Evolutionary conservation across 2,113 vertebrate genomes (phyloP), one percentile per base, ranked within the genome.

Genomic region (Hemiprocne comata): DNA sequence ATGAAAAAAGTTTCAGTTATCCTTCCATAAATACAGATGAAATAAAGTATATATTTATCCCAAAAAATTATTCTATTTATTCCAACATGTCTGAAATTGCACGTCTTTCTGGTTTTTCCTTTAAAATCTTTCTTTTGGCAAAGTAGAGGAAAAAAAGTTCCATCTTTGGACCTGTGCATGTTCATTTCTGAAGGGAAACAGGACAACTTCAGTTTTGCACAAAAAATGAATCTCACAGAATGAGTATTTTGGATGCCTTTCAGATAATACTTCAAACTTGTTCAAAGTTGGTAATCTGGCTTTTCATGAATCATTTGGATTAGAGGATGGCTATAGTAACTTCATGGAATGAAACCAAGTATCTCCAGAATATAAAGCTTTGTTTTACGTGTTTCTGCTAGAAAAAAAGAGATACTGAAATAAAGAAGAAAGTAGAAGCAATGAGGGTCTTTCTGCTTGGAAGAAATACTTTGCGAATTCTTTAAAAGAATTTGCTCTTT

Each of bases 1-100:
- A 73, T 76, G 79, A 58, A 93, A 96, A 93, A 86, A 60, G 42
- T 24, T 71, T 93, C 82, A 89, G 78, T 92, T 90, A 90, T 87
- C 20, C 19, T 73, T 75, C 66, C 38, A 94, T 94, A 94, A 96
- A 95, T 90, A 95, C 42, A 58, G 76, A 84, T 80, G 50, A 85
- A 90, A 91, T 80, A 57, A 72, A 77, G 24, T 71, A 67, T 81
- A 69, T 94, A 82, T 91, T 93, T 93, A 75, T 69, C 42, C 33
- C 65, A 84, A 89, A 89, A 80, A 95, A 88, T 29, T 83, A 44
- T 80, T 87, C n/a, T 84, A 3, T 78, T 91, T 25, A 31, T 86
- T 93, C 36, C 53, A 75, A 57, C 33, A 29, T 87, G 50, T 62
- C 62, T 83, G 72, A 78, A 90, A 90, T 62, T 90, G 60, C 38